Conservation (phyloP, 1,140 invertebrate genomes). For the Pectinophora gossypiella region DNA sequence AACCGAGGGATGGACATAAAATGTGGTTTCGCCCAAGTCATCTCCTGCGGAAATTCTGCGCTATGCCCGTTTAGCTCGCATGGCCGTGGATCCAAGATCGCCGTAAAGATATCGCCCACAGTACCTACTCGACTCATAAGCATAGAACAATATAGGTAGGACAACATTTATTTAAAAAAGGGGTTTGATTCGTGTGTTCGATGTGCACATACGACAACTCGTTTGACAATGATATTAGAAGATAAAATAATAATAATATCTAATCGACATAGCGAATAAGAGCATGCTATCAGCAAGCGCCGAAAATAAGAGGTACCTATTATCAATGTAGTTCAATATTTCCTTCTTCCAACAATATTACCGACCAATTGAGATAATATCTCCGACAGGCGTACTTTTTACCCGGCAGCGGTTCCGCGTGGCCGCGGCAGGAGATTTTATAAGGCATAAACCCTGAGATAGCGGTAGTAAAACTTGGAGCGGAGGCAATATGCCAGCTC, state of each 20-base stretch:
- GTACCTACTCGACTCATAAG: constrained; percentile 5
- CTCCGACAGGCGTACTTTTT: constrained; percentile 29
- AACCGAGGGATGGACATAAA: constrained; percentile 36
- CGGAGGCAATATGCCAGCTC: constrained; percentile 4
- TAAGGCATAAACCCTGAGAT: constrained; percentile 16
- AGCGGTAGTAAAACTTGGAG: constrained; percentile 2
- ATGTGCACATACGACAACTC: too few species aligned
- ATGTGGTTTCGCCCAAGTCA: constrained; percentile 37
- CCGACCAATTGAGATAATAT: constrained; percentile 33
- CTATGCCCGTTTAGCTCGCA: neutral
- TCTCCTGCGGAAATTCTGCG: constrained; percentile 35
- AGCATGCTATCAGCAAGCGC: too few species aligned
- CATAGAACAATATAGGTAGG: too few species aligned
- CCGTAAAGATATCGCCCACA: neutral
- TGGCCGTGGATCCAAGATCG: neutral
- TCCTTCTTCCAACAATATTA: constrained; percentile 28
- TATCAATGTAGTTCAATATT: neutral
- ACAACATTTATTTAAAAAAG: too few species aligned
- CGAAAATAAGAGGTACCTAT: too few species aligned
- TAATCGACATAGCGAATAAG: too few species aligned
- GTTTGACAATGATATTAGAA: too few species aligned
- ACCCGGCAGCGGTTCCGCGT: constrained; percentile 23
- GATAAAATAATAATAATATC: too few species aligned
- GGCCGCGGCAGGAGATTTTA: constrained; percentile 36
- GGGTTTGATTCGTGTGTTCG: too few species aligned